Evolutionary conservation across 2,797 vertebrate genomes (phyloP).

Genomic region (Danio jaintianensis): DNA sequence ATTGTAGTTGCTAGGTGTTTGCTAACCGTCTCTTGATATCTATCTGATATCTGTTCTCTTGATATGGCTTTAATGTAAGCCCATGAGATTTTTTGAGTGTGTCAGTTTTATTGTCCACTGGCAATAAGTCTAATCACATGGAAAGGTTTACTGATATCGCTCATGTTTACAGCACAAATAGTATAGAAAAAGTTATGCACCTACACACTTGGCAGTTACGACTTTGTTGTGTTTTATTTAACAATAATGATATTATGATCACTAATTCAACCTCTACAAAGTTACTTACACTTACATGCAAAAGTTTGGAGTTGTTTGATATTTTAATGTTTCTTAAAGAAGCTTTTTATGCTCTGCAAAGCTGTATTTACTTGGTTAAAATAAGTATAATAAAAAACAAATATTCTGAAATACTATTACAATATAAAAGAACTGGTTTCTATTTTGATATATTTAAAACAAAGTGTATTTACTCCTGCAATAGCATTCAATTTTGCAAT

Average conservation of each 20-base stretch:
- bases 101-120: background rate
- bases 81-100: too few species aligned
- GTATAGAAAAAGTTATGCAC: background rate
- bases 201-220: background rate
- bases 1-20: background rate
- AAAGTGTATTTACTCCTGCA: background rate
- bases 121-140: background rate
- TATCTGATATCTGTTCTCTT: background rate
- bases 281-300: background rate
- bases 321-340: background rate
- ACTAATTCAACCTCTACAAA: background rate
- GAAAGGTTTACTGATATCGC: background rate
- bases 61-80: background rate
- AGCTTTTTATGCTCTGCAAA: background rate
- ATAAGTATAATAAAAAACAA: background rate
- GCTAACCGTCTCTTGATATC: background rate
- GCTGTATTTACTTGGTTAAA: background rate
- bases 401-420: constrained; percentile 5
- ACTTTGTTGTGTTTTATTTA: background rate
- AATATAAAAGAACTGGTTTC: background rate
- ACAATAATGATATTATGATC: background rate
- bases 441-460: background rate
- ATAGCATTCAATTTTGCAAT: too few species aligned
- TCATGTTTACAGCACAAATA: background rate
- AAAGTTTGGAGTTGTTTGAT: background rate